Evolutionary conservation across 2,888 invertebrate genomes (phyloP).

Genomic region (Rhimphoctona megacephalus): DNA sequence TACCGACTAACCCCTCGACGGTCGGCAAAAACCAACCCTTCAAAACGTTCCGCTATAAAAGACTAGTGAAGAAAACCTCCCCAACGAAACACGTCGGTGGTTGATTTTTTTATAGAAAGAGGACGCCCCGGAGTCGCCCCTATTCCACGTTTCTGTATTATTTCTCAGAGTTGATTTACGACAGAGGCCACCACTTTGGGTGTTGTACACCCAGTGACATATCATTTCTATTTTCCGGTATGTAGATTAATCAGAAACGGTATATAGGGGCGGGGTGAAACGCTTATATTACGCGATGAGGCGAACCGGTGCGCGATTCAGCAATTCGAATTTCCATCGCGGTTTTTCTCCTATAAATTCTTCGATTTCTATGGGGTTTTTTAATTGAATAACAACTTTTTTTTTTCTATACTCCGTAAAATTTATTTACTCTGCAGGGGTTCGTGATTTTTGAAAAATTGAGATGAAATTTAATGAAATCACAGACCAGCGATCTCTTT

Average conservation of each 20-base stretch:
- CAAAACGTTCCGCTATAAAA: not conserved
- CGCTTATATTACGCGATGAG: conserved; percentile 13
- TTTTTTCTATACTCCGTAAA: not conserved
- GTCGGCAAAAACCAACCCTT: conserved; percentile 64
- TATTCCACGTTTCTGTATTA: not conserved
- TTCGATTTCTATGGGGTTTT: not conserved
- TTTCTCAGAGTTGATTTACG: conserved; percentile 30
- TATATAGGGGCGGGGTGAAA: conserved; percentile 5
- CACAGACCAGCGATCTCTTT: not conserved
- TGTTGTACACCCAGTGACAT: not conserved
- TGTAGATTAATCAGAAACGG: conserved; percentile 48
- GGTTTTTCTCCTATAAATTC: not conserved
- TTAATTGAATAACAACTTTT: not conserved
- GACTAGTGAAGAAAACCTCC: not conserved
- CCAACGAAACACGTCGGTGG: not conserved
- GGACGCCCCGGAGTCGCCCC: conserved; percentile 33
- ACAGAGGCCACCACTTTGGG: conserved; percentile 45
- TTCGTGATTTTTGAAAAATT: not conserved
- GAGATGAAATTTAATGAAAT: not conserved
- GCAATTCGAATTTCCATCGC: conserved; percentile 52
- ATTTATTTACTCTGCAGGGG: not conserved
- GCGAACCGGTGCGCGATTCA: conserved; percentile 18
- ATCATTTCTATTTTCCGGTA: conserved; percentile 20
- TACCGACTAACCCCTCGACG: conserved; percentile 63
- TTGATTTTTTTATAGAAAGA: conserved; percentile 48